Evolutionary conservation across 2,113 vertebrate genomes (phyloP), one percentile per base, ranked within the genome.

Genomic region (Callithrix jacchus): DNA sequence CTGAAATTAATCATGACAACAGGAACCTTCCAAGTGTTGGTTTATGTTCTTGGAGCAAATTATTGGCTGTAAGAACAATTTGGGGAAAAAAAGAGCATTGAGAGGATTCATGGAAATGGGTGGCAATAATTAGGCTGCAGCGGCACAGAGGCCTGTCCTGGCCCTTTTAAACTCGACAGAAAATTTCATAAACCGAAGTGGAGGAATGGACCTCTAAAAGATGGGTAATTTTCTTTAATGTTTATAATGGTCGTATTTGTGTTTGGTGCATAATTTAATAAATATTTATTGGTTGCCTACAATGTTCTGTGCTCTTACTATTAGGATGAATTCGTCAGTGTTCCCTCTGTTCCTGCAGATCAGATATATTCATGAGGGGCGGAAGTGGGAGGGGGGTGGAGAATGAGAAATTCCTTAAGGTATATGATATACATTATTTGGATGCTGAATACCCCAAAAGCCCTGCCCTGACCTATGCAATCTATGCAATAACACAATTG

Each of bases 1-100:
- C 54, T n/a, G 32, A 87, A 54, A 79, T 93, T 71, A 79, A 27
- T 40, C 3, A 56, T 27, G 40, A 86, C 86, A 86, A 12, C 6
- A 87, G 61, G 47, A 68, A 6, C 3, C 52, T 81, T 94, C 56
- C 1, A 14, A 76, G 21, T 54, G 37, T 77, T 73, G 17, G 9
- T 80, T 76, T 87, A 68, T n/a, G 4, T 45, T 85, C 94, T 80
- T 42, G 35, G 35, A 79, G 70, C 27, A 71, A 89, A 86, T 32
- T 79, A 64, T 84, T 93, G 89, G 40, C 73, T 81, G 5, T 71
- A 84, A 88, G 96, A 96, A 88, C 89, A 97, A 94, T 96, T 91
- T 91, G 73, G 20, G 8, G 6, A 4, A 74, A 42, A 66, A 56
- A 92, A 91, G 42, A 71, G 96, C 87, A 97, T 96, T 87, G 95